These are phyloP conservation scores for Odiellus spinosus DNA, from an alignment of 2,888 invertebrate species.

Conservation along the genomic window DNA sequence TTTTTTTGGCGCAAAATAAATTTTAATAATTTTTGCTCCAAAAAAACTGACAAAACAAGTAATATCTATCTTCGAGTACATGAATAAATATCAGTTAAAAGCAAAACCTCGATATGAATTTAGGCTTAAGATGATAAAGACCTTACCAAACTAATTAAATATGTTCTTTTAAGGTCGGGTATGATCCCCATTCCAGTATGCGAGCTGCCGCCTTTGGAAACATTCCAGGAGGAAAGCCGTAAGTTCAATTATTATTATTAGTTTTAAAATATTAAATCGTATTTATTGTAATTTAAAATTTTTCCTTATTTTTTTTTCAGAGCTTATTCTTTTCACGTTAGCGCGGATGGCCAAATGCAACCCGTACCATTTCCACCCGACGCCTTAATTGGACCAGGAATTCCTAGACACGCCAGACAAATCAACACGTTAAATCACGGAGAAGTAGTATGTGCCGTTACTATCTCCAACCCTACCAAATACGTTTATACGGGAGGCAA, in stretches of 20 bases:
- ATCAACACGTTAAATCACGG: conserved; percentile 85
- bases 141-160: no score
- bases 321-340: conserved; percentile 88
- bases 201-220: conserved; percentile 36
- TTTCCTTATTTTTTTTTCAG: conserved; percentile 34
- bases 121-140: no score
- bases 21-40: no score
- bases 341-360: conserved; percentile 68
- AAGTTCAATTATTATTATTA: conserved; percentile 5
- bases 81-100: no score
- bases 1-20: no score
- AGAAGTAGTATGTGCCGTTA: conserved; percentile 94
- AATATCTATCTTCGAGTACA: no score
- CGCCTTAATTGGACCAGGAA: conserved; percentile 75
- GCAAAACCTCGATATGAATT: no score
- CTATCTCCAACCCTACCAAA: conserved; percentile 70
- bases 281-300: background rate
- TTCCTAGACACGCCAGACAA: conserved; percentile 79
- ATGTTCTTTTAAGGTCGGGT: conserved; percentile 31
- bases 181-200: conserved; percentile 45
- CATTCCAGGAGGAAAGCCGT: conserved; percentile 54
- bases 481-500: conserved; percentile 96
- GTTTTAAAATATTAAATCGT: background rate
- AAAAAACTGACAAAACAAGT: no score
- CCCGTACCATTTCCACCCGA: conserved; percentile 91